phyloP scores from a whole-genome alignment of 2,113 vertebrate genomes.

The Syrmaticus mikado region DNA sequence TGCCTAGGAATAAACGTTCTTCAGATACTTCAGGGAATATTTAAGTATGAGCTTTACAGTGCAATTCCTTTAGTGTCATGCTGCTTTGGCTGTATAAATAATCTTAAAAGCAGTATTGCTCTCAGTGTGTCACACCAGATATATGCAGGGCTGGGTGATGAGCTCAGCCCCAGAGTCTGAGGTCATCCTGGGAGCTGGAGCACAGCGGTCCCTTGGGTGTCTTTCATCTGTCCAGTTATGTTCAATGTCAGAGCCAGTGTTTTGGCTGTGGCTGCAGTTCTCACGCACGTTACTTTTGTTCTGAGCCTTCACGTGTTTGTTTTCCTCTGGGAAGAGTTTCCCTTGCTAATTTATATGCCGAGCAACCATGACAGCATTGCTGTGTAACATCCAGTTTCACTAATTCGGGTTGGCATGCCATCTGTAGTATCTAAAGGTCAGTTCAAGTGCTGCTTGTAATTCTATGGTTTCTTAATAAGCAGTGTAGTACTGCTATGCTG shows the following conservation, averaged over 20 bases:
- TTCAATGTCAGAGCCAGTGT: background rate
- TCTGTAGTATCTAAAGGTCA: slow-evolving; percentile 12
- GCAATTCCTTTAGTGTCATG: background rate
- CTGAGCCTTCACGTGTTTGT: background rate
- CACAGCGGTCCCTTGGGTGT: background rate
- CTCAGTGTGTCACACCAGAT: background rate
- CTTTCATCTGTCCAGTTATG: background rate
- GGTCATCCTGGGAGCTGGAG: background rate
- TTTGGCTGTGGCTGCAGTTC: background rate
- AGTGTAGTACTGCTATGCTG: fast-evolving
- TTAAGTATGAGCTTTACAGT: background rate
- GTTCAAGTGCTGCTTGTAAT: background rate
- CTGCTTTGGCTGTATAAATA: background rate
- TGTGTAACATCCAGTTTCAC: background rate
- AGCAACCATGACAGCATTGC: background rate
- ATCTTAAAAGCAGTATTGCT: background rate
- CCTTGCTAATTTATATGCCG: background rate
- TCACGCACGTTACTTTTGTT: fast-evolving
- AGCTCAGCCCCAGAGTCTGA: background rate
- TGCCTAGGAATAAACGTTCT: background rate
- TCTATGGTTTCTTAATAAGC: background rate
- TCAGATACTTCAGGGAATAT: background rate
- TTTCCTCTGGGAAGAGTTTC: background rate
- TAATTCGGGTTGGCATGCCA: slow-evolving; percentile 37
- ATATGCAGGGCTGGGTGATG: background rate